Evolutionary conservation across 1,140 invertebrate species (phyloP), one percentile per base, ranked within the genome.

Genomic region (Monochamus saltuarius): DNA sequence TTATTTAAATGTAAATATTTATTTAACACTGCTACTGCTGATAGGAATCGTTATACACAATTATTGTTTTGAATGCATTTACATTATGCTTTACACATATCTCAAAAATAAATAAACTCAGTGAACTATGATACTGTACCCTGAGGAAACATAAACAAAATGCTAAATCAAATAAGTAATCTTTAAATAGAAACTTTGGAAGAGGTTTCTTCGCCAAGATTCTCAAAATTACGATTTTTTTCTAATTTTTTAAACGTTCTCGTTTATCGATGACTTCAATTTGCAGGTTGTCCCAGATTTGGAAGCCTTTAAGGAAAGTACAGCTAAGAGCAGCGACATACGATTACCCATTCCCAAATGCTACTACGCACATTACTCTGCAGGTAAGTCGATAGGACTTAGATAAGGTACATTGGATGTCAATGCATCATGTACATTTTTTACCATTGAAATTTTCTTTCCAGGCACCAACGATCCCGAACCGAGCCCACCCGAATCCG

Each of bases 211-310:
- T 29, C 6, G 22, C 2, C 2, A 29, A 29, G 22, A 29, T 3
- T 3, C 22, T 29, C 22, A 6, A 29, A 29, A 29, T 6, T 29
- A 6, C 22, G n/a, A n/a, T n/a, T n/a, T n/a, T n/a, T n/a, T n/a
- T n/a, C n/a, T n/a, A n/a, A n/a, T n/a, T n/a, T n/a, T n/a, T n/a
- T n/a, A n/a, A n/a, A n/a, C n/a, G n/a, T n/a, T n/a, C n/a, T n/a
- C n/a, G n/a, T n/a, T n/a, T n/a, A n/a, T n/a, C n/a, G n/a, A n/a
- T n/a, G n/a, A 38, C 8, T 50, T 39, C 58, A 53, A 49, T 39
- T 75, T 77, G 7, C 73, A 87, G 85, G 83, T 88, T 6, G 82
- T 86, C 50, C 84, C 85, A 0, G 85, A 87, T 60, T 71, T 87
- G 45, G 78, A 82, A 62, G 70, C 75, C 2, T 83, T 87, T 64